Conservation (phyloP, 92 coral and sea anemone species). For the Palythoa heliodiscus region DNA sequence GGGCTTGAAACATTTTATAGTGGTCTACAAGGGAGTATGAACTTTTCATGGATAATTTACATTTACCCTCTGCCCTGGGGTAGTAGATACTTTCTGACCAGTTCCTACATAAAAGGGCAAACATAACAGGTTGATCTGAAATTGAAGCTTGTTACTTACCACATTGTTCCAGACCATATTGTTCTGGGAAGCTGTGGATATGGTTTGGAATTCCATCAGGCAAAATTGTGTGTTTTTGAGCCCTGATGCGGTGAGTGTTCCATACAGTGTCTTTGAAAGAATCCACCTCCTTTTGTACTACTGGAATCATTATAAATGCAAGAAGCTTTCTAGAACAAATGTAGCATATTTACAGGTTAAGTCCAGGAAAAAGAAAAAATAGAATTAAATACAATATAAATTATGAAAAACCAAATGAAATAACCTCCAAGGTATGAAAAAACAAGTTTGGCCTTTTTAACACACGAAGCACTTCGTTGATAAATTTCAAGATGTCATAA, state of each 20-base stretch:
- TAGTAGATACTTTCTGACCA: too few relatives aligned
- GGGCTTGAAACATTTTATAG: too few relatives aligned
- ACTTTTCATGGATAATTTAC: too few relatives aligned
- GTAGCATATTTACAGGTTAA: slow-evolving; percentile 33
- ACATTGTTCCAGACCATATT: slow-evolving; percentile 41
- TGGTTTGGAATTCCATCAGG: slow-evolving; percentile 48
- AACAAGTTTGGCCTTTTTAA: slow-evolving; percentile 2
- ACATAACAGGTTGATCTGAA: slow-evolving; percentile 18
- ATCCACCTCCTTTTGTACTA: slow-evolving; percentile 36
- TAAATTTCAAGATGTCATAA: background rate
- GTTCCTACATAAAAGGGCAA: slow-evolving; percentile 2
- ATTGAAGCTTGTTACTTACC: slow-evolving; percentile 30
- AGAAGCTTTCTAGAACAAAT: slow-evolving; percentile 37
- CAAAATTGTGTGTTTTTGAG: slow-evolving; percentile 46
- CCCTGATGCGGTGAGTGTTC: slow-evolving; percentile 47
- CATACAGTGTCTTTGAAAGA: slow-evolving; percentile 44
- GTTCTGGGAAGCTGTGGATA: slow-evolving; percentile 46
- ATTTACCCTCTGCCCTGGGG: too few relatives aligned
- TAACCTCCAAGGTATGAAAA: background rate
- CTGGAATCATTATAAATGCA: slow-evolving; percentile 38
- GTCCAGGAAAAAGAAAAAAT: slow-evolving; percentile 27
- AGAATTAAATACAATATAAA: slow-evolving; percentile 3
- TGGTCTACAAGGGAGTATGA: too few relatives aligned
- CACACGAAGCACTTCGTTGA: slow-evolving; percentile 4
- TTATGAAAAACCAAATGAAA: too few relatives aligned